Percentiles rank a stretch among this genome's conserved stretches.
These are phyloP conservation scores for Dromius quadrimaculatus DNA, from an alignment of 2,888 invertebrate species.

Conservation along the genomic window DNA sequence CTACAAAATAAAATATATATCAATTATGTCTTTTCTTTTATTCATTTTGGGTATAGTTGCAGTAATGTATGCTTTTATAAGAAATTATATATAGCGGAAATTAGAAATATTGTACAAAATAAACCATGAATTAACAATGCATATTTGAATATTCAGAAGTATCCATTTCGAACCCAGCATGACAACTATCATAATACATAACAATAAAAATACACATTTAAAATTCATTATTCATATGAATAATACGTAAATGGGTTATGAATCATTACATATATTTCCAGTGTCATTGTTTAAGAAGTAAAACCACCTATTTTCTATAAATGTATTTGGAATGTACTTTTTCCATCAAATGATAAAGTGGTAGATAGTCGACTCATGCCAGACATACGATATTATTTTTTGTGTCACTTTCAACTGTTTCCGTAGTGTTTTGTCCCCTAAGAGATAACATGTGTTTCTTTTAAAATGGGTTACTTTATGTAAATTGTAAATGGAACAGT, in stretches of 20 bases:
- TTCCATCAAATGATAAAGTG: neutral
- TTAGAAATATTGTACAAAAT: too few relatives aligned
- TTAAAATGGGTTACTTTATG: slow-evolving; percentile 32
- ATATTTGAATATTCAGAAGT: too few relatives aligned
- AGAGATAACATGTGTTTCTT: slow-evolving; percentile 30
- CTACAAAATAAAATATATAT: too few relatives aligned
- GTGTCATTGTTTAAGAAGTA: neutral
- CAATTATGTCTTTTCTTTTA: too few relatives aligned
- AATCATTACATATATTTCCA: neutral
- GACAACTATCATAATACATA: too few relatives aligned
- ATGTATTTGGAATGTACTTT: neutral
- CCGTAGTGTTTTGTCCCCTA: slow-evolving; percentile 22
- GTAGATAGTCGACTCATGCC: slow-evolving; percentile 13
- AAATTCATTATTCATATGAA: slow-evolving; percentile 22
- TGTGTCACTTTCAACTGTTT: slow-evolving; percentile 12
- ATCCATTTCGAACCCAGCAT: too few relatives aligned
- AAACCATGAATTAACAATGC: too few relatives aligned
- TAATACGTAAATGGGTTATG: neutral
- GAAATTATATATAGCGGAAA: too few relatives aligned
- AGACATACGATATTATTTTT: neutral
- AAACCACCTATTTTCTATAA: neutral
- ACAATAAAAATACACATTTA: slow-evolving; percentile 8
- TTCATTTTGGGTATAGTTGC: too few relatives aligned
- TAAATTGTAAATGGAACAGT: too few relatives aligned
- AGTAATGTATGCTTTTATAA: too few relatives aligned